Evolutionary conservation across 2,888 invertebrate species (phyloP).

Genomic region (Cephonodes hylas): DNA sequence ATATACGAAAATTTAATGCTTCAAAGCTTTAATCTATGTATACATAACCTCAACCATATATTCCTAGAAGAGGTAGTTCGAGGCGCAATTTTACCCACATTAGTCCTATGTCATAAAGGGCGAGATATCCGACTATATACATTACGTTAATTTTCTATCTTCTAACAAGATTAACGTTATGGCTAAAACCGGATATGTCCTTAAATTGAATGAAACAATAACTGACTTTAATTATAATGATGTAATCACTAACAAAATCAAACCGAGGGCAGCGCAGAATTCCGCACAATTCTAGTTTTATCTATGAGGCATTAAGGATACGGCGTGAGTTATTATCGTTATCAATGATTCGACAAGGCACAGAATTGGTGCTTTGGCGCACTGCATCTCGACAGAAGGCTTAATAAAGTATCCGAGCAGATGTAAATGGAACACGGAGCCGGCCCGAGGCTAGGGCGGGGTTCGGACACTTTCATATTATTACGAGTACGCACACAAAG

Average conservation of each 20-base stretch:
- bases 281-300: constrained; percentile 12
- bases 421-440: constrained; percentile 77
- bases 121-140: too few species aligned
- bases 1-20: too few species aligned
- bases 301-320: constrained; percentile 31
- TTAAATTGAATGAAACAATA: background rate
- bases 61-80: too few species aligned
- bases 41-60: too few species aligned
- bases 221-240: background rate
- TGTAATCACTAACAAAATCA: constrained; percentile 2
- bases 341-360: constrained; percentile 37
- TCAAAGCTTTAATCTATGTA: too few species aligned
- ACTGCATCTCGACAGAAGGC: constrained; percentile 61
- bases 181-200: background rate
- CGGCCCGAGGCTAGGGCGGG: constrained; percentile 78
- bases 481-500: constrained; percentile 59
- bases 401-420: constrained; percentile 77
- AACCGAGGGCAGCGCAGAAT: background rate
- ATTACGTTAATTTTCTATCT: too few species aligned
- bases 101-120: too few species aligned
- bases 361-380: constrained; percentile 31
- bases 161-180: background rate
- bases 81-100: too few species aligned
- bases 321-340: constrained; percentile 36
- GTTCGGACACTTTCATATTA: constrained; percentile 79